Percentiles rank a stretch among this genome's conserved stretches.
phyloP scores from a whole-genome alignment of 2,797 vertebrate genomes.

The Salmo trutta region DNA sequence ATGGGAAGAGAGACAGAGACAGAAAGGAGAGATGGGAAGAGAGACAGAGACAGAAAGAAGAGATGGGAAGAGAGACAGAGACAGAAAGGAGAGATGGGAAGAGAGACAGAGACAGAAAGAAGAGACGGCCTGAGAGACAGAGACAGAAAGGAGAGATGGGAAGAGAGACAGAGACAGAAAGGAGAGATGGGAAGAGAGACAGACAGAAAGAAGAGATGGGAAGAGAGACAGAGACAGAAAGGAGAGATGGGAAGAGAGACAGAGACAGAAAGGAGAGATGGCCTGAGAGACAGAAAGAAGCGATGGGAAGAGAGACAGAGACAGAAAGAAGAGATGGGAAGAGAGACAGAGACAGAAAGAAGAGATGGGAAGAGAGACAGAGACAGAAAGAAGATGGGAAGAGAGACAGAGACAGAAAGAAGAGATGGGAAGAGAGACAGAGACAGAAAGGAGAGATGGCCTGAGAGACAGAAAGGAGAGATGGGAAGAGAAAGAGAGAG shows the following conservation, averaged over 20 bases:
- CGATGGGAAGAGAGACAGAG: neutral
- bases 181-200: constrained; percentile 49
- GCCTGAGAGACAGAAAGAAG: too few relatives aligned
- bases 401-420: too few relatives aligned
- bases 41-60: too few relatives aligned
- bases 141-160: constrained; percentile 5
- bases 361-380: constrained; percentile 23
- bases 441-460: neutral
- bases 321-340: neutral
- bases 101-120: neutral
- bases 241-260: constrained; percentile 24
- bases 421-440: neutral
- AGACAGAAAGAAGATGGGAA: constrained; percentile 43
- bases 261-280: neutral
- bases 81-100: neutral
- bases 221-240: neutral
- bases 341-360: neutral
- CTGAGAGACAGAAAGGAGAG: neutral
- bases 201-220: too few relatives aligned
- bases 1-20: too few relatives aligned
- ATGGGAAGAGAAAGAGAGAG: neutral
- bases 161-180: constrained; percentile 42
- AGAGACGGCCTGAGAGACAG: neutral
- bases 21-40: too few relatives aligned
- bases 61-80: too few relatives aligned